Evolutionary conservation across 2,888 invertebrate species (phyloP).

Genomic region (Branchinecta sandiegonensis): DNA sequence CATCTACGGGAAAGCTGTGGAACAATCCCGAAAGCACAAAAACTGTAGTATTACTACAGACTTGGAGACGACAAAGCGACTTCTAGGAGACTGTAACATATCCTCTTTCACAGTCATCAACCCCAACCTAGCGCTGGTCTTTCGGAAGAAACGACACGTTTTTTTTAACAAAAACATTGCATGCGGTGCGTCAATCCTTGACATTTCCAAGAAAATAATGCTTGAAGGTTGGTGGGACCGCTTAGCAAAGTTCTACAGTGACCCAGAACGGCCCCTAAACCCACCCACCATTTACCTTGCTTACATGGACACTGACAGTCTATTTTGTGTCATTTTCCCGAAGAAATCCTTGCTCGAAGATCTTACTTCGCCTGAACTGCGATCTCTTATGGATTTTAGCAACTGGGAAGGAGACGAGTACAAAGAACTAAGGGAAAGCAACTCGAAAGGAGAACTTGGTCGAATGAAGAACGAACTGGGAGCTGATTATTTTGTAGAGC

Average conservation of each 20-base stretch:
- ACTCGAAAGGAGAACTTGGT: no score
- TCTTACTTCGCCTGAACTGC: slow-evolving; percentile 1
- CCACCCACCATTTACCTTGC: no score
- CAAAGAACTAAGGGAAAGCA: not conserved
- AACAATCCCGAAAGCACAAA: not conserved
- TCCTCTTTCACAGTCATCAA: not conserved
- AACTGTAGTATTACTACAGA: not conserved
- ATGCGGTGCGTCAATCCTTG: not conserved
- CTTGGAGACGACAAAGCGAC: no score
- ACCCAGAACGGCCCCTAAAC: not conserved
- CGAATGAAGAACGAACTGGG: not conserved
- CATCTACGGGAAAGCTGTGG: not conserved
- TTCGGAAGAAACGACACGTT: not conserved
- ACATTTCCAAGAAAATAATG: slow-evolving; percentile 5
- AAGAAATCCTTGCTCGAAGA: not conserved
- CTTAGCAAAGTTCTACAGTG: not conserved
- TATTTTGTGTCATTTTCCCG: no score
- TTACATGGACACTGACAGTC: no score
- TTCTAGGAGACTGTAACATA: no score
- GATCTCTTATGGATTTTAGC: not conserved
- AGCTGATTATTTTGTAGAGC: not conserved
- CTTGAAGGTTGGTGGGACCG: no score
- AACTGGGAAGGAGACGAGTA: not conserved
- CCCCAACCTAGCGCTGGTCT: slow-evolving; percentile 2
- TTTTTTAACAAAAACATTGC: not conserved